Evolutionary conservation across 1,140 invertebrate genomes (phyloP).

Genomic region (Drosophila prosaltans): DNA sequence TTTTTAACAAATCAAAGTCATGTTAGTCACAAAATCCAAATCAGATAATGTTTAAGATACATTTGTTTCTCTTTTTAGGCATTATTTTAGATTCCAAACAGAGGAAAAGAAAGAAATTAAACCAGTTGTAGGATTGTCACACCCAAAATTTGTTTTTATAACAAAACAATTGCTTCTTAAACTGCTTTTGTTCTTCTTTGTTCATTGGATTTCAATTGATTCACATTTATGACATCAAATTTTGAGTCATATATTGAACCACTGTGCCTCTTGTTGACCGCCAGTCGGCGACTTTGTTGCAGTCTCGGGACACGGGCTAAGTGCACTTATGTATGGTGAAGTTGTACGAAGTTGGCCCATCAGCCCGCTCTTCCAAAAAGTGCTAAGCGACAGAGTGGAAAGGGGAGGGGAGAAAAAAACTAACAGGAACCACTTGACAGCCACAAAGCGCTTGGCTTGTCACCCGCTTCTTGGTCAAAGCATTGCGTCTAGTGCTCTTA

Average conservation of each 20-base stretch:
- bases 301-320: conserved; percentile 46
- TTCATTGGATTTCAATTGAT: no score
- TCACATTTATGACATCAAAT: not conserved
- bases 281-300: conserved; percentile 50
- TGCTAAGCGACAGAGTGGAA: not conserved
- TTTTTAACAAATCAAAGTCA: no score
- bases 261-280: conserved; percentile 9
- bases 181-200: no score
- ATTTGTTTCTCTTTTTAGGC: no score
- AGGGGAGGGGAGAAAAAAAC: not conserved
- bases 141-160: no score
- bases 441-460: conserved; percentile 78
- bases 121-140: no score
- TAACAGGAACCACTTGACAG: conserved; percentile 61
- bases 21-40: no score
- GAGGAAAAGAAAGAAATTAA: no score
- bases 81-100: no score
- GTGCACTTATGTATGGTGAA: conserved; percentile 72
- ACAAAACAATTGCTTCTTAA: no score
- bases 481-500: conserved; percentile 71
- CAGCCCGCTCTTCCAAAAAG: conserved; percentile 1
- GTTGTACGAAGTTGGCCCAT: conserved; percentile 45
- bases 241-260: not conserved
- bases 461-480: conserved; percentile 77
- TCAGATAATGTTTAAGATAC: no score